These are phyloP conservation scores for Tenebrosternarchus preto DNA, from an alignment of 2,113 vertebrate genomes.

Conservation along the genomic window DNA sequence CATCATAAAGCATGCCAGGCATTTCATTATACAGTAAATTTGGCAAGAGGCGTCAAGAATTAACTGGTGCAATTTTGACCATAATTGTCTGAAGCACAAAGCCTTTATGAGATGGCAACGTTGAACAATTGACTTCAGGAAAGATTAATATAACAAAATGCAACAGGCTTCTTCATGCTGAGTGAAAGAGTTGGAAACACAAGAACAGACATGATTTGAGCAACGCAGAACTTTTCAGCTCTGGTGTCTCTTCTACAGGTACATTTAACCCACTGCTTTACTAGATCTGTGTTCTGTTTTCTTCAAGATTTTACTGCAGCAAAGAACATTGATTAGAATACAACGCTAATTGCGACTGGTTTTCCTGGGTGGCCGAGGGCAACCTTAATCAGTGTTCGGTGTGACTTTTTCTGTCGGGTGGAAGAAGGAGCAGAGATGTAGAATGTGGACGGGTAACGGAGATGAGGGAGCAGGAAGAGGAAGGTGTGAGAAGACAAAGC, in stretches of 20 bases:
- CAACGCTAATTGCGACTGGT: no score
- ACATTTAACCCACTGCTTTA: no score
- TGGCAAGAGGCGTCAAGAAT: slow-evolving; percentile 33
- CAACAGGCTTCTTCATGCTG: slow-evolving; percentile 15
- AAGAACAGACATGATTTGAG: not conserved
- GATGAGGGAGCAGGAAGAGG: not conserved
- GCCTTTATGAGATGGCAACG: slow-evolving; percentile 50
- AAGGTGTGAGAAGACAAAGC: slow-evolving; percentile 37
- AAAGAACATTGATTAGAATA: no score
- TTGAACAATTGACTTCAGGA: slow-evolving; percentile 52
- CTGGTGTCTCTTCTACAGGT: no score
- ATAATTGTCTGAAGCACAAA: slow-evolving; percentile 50
- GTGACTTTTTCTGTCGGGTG: not conserved
- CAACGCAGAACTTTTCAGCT: no score
- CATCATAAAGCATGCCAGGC: slow-evolving; percentile 38
- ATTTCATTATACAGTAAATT: slow-evolving; percentile 14
- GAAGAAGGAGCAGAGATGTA: not conserved
- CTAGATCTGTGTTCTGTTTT: no score
- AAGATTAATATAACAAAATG: slow-evolving; percentile 62
- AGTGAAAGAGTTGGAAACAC: not conserved
- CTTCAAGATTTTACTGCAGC: no score
- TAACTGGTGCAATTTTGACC: slow-evolving; percentile 32
- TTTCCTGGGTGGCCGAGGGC: no score
- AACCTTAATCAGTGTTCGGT: no score
- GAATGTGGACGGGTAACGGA: not conserved